Evolutionary conservation across 1,140 invertebrate genomes (phyloP).

Genomic region (Ylistrum balloti): DNA sequence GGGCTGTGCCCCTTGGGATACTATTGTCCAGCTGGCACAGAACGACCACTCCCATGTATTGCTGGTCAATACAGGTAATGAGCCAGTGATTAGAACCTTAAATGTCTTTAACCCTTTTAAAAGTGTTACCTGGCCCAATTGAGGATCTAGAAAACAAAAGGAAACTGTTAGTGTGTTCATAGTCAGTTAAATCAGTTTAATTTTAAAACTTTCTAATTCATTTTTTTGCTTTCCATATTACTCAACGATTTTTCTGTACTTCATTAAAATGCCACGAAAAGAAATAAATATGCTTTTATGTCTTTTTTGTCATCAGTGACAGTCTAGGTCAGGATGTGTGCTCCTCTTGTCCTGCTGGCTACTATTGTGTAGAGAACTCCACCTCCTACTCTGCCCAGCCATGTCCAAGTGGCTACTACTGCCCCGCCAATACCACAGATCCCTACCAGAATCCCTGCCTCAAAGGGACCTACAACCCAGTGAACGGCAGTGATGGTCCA

Average conservation of each 20-base stretch:
- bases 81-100: background rate
- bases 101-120: background rate
- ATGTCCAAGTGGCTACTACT: constrained; percentile 78
- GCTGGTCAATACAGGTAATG: constrained; percentile 78
- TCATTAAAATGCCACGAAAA: too few relatives aligned
- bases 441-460: constrained; percentile 76
- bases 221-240: too few relatives aligned
- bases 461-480: constrained; percentile 79
- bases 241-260: too few relatives aligned
- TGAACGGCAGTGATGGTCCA: constrained; percentile 68
- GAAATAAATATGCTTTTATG: too few relatives aligned
- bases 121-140: too few relatives aligned
- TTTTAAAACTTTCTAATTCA: too few relatives aligned
- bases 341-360: constrained; percentile 76
- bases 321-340: constrained; percentile 70
- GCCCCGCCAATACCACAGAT: constrained; percentile 74
- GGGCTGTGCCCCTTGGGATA: constrained; percentile 77
- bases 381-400: constrained; percentile 68
- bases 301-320: constrained; percentile 65
- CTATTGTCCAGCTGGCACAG: constrained; percentile 77
- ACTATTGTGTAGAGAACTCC: constrained; percentile 79
- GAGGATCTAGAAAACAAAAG: too few relatives aligned
- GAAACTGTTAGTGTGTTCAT: too few relatives aligned
- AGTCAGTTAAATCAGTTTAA: too few relatives aligned
- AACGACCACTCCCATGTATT: constrained; percentile 72